Conservation (phyloP, 2,888 invertebrate genomes). For the Drosophila fungiperda region DNA sequence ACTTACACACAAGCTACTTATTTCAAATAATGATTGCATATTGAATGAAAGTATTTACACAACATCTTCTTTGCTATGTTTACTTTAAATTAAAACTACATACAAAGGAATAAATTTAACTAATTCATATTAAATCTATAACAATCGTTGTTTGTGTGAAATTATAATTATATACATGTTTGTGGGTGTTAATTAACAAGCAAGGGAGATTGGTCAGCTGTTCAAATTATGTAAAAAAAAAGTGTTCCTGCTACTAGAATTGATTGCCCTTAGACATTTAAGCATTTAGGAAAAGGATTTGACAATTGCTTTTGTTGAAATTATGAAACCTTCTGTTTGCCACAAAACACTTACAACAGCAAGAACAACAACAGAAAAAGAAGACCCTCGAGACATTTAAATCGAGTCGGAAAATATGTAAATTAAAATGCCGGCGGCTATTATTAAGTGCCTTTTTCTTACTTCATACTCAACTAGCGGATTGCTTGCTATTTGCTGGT, state of each 20-base stretch:
- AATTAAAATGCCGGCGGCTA: conserved; percentile 66
- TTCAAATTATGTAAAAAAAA: conserved; percentile 16
- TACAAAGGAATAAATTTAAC: neutral
- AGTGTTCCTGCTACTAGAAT: conserved; percentile 10
- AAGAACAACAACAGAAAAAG: conserved; percentile 22
- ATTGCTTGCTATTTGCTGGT: conserved; percentile 2
- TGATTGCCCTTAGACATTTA: conserved; percentile 32
- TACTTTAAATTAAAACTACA: neutral
- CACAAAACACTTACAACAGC: conserved; percentile 25
- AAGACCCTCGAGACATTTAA: conserved; percentile 34
- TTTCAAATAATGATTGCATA: neutral
- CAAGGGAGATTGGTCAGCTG: conserved; percentile 37
- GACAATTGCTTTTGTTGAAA: conserved; percentile 31
- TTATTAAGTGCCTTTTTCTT: conserved; percentile 50
- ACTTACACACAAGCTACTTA: too few species aligned
- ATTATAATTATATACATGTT: conserved; percentile 1
- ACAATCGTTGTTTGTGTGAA: neutral
- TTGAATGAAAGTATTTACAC: neutral
- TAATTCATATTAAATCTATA: neutral
- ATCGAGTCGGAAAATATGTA: conserved; percentile 59
- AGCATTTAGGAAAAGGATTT: conserved; percentile 50
- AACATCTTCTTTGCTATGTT: neutral
- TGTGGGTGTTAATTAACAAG: conserved; percentile 36
- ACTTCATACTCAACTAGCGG: conserved; percentile 10
- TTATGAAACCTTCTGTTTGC: conserved; percentile 41